These are phyloP conservation scores for Oscheius sp. DNA, from an alignment of 2,888 invertebrate species.

Conservation along the genomic window DNA sequence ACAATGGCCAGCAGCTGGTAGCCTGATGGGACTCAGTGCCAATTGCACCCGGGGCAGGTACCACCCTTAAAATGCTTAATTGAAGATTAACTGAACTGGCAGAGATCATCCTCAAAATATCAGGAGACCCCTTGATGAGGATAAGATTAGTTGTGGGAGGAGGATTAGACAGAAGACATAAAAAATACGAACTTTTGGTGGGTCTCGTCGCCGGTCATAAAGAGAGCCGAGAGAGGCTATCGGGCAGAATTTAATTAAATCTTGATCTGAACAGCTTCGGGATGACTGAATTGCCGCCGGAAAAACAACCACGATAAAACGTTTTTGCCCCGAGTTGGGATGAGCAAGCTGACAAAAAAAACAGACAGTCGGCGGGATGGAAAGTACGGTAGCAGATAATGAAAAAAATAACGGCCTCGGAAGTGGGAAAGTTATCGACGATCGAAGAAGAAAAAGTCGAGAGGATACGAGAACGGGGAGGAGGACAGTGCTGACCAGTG, in stretches of 20 bases:
- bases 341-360: too few species aligned
- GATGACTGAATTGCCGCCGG: constrained; percentile 19
- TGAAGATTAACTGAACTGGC: neutral
- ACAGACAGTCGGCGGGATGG: neutral
- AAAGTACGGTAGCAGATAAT: neutral
- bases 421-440: neutral
- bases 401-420: too few species aligned
- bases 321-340: too few species aligned
- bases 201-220: constrained; percentile 11
- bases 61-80: neutral
- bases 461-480: neutral
- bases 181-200: neutral
- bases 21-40: constrained; percentile 2
- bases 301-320: constrained; percentile 7
- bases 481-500: neutral
- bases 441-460: neutral
- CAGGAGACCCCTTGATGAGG: neutral
- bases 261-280: constrained; percentile 31
- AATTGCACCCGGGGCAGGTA: constrained; percentile 18
- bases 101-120: too few species aligned
- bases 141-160: constrained; percentile 4
- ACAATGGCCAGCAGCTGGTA: constrained; percentile 16
- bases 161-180: constrained; percentile 20
- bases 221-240: constrained; percentile 30
- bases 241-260: constrained; percentile 35